Base-by-base conservation (phyloP, 2,888 invertebrate genomes). In the Minunthozetes semirufus region DNA sequence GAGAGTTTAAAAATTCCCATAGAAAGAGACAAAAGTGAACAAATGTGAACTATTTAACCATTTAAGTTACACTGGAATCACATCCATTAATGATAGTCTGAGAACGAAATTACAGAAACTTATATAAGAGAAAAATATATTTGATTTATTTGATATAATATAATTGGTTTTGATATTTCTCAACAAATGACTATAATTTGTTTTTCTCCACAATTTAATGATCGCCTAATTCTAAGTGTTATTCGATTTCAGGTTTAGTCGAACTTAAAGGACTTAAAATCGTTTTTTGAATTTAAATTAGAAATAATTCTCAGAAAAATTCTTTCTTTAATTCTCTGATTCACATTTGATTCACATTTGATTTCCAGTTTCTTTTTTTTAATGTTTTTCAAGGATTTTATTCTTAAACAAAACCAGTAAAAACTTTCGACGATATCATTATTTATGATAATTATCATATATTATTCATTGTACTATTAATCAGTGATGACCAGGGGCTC, bases 161-260 rank as follows among this genome's bases (percentile, higher is more conserved):
- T 61, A 61, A 61, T 61, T 61, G 29, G 61, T 56, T 61, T 9
- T 61, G 29, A 61, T 61, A 61, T 48, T 48, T 48, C n/a, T 17
- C 33, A 61, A 61, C 61, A 61, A 61, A 61, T 61, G 33, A 61
- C 61, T 61, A 61, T 61, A 61, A 61, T 61, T 61, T 61, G 61
- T 61, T 61, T 61, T 61, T 61, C 33, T n/a, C 61, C 29, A 61
- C 2, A 61, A 61, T 61, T 61, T 61, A 61, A 61, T 61, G 61
- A 61, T 61, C 61, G 33, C 29, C 17, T 61, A 61, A 61, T 61
- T 61, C 61, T 33, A 33, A 61, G 15, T 33, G 19, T 61, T 61
- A 61, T 61, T 61, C 27, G 29, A 61, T 61, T 61, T 61, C 61
- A 61, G 61, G 61, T 61, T 61, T 61, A 29, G 33, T 61, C 27